A percentile compares a stretch with the other conserved stretches of the same genome.
phyloP scores from a whole-genome alignment of 2,797 vertebrate genomes.

The Leptatherina wallacei region DNA sequence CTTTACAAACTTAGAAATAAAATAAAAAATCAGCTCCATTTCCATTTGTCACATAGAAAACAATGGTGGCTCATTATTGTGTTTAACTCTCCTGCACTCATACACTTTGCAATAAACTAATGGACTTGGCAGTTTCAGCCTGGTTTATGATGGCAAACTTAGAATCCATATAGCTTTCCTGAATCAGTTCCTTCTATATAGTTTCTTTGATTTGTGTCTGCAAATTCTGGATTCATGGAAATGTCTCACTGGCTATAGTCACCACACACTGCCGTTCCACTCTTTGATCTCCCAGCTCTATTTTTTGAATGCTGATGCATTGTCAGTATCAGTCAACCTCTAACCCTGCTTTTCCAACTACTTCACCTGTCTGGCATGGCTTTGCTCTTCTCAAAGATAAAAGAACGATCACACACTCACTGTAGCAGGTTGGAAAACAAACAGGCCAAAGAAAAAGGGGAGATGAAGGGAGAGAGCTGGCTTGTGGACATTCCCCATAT shows the following conservation, averaged over 20 bases:
- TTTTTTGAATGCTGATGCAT: conserved; percentile 29
- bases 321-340: conserved; percentile 45
- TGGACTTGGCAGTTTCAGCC: not conserved
- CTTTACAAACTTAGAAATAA: not conserved
- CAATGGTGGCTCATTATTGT: not conserved
- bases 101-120: not conserved
- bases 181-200: not conserved
- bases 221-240: not conserved
- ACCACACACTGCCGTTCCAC: conserved; percentile 26
- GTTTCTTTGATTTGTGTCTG: not conserved
- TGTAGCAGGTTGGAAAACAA: conserved; percentile 83
- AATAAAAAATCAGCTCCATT: not conserved
- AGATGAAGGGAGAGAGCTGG: conserved; percentile 66
- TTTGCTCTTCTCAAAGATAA: conserved; percentile 69
- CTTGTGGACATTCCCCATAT: conserved; percentile 78
- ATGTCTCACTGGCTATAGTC: conserved; percentile 14
- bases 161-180: not conserved
- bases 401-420: conserved; percentile 67
- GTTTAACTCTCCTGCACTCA: not conserved
- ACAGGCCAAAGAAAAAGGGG: conserved; percentile 67
- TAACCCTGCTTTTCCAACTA: conserved; percentile 39
- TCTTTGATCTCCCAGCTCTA: conserved; percentile 56
- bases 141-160: not conserved
- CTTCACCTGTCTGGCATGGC: conserved; percentile 75
- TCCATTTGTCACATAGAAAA: not conserved